Evolutionary conservation across 2,888 invertebrate species (phyloP).

Genomic region (Ceratothoa steindachneri): DNA sequence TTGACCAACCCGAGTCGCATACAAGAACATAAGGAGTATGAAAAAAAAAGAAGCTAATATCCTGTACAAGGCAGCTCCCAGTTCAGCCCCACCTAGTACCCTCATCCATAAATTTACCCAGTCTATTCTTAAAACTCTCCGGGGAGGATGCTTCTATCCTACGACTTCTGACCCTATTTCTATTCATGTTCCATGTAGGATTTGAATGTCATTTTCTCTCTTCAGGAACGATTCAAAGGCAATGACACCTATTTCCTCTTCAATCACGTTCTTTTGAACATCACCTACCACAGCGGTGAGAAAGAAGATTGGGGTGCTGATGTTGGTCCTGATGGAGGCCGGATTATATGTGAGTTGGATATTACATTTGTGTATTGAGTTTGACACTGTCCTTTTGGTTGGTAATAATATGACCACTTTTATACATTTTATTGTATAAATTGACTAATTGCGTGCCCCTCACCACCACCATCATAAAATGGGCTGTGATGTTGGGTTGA

Average conservation of each 20-base stretch:
- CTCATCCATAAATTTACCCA: no score
- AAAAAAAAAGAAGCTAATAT: no score
- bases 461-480: no score
- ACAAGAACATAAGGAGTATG: no score
- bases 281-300: constrained; percentile 86
- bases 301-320: constrained; percentile 75
- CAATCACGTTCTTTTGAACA: constrained; percentile 91
- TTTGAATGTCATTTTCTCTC: constrained; percentile 19
- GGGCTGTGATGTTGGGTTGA: no score
- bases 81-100: no score
- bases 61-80: no score
- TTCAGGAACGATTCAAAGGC: constrained; percentile 56
- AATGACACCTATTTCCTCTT: constrained; percentile 82
- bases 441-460: neutral
- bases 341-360: constrained; percentile 64
- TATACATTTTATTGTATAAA: neutral
- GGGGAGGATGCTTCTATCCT: no score
- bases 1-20: no score
- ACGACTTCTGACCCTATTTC: no score
- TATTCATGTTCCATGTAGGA: no score
- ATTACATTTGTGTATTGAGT: neutral
- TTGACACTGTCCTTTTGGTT: neutral
- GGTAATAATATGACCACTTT: neutral
- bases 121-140: no score
- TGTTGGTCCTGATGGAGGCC: constrained; percentile 64